Evolutionary conservation across 1,140 invertebrate genomes (phyloP).

Genomic region (Drosophila serrata): DNA sequence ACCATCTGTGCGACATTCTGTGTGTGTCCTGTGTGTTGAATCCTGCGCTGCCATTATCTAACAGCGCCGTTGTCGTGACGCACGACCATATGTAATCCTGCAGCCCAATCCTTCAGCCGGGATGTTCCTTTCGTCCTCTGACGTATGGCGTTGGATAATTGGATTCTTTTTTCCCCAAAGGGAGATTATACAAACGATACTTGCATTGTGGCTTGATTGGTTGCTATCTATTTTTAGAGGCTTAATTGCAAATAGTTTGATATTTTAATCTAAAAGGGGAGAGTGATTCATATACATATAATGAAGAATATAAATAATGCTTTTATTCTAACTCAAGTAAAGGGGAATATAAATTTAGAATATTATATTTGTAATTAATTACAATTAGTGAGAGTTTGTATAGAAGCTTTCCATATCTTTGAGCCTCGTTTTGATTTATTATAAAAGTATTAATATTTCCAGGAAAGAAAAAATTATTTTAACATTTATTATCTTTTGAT

Average conservation of each 20-base stretch:
- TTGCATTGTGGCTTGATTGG: neutral
- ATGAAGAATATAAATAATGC: no score
- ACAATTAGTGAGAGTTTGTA: no score
- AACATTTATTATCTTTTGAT: no score
- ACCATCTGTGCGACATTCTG: neutral
- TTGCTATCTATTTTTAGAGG: neutral
- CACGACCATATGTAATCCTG: conserved; percentile 16
- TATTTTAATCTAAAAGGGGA: neutral
- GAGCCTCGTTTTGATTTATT: no score
- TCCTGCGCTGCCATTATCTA: conserved; percentile 10
- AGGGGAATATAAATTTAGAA: no score
- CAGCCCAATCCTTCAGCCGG: conserved; percentile 2
- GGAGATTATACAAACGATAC: neutral
- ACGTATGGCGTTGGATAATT: conserved; percentile 7
- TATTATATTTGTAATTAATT: no score
- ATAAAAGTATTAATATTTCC: no score
- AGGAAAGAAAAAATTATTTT: no score
- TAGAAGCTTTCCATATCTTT: no score
- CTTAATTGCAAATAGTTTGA: neutral
- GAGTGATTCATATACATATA: no score
- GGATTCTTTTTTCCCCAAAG: neutral
- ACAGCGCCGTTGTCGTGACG: conserved; percentile 14
- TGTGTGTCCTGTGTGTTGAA: neutral
- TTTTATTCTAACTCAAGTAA: no score
- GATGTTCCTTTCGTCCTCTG: neutral